phyloP scores from a whole-genome alignment of 2,888 invertebrate genomes.

The Amphipyra berbera region DNA sequence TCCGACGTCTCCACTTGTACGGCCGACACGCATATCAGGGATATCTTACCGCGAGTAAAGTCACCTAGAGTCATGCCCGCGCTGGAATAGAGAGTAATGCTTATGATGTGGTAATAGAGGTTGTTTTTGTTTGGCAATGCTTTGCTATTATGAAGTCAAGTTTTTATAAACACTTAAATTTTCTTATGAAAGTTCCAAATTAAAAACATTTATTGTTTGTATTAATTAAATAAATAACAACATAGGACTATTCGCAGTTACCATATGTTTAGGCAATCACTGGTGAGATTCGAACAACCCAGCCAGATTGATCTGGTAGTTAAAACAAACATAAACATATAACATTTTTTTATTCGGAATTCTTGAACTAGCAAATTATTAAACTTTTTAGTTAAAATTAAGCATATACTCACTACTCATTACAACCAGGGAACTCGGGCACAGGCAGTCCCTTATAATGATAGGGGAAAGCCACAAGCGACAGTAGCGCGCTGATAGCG shows the following conservation, averaged over 20 bases:
- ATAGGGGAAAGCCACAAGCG: constrained; percentile 97
- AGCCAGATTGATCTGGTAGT: too few species aligned
- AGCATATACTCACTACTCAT: constrained; percentile 80
- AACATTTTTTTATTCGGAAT: too few species aligned
- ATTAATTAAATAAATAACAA: too few species aligned
- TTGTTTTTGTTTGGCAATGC: not conserved
- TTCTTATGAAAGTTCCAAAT: too few species aligned
- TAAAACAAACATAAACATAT: too few species aligned
- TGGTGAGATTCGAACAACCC: too few species aligned
- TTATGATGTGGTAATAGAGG: not conserved
- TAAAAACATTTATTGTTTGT: too few species aligned
- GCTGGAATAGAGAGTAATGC: constrained; percentile 58
- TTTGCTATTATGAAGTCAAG: too few species aligned
- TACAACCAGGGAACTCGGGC: constrained; percentile 91
- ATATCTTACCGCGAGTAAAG: constrained; percentile 75
- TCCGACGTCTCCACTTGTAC: constrained; percentile 83
- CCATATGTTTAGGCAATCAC: too few species aligned
- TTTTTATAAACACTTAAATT: too few species aligned
- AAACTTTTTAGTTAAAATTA: not conserved
- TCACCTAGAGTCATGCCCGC: constrained; percentile 82
- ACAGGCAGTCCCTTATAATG: constrained; percentile 95
- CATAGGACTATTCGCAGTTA: too few species aligned
- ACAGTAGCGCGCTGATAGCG: constrained; percentile 97
- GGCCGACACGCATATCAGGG: constrained; percentile 82
- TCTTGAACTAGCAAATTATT: too few species aligned